phyloP scores from a whole-genome alignment of 2,888 invertebrate genomes.

The Liopterus haemorrhoidalis region DNA sequence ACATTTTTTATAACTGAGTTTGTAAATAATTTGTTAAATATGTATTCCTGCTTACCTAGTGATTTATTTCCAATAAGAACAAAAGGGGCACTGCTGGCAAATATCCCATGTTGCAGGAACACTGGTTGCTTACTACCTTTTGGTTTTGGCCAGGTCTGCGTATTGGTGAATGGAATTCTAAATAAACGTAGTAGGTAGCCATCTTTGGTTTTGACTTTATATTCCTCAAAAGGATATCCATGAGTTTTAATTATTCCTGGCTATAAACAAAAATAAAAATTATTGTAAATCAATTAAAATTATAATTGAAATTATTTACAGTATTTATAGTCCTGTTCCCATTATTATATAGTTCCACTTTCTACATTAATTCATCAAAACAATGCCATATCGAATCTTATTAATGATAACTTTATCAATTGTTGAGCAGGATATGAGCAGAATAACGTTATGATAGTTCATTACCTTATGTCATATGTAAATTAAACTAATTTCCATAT shows the following conservation, averaged over 20 bases:
- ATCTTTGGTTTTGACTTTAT: conserved; percentile 47
- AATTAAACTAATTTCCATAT: too few relatives aligned
- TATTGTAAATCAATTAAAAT: too few relatives aligned
- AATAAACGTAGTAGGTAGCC: conserved; percentile 47
- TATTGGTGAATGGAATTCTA: conserved; percentile 38
- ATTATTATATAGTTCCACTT: too few relatives aligned
- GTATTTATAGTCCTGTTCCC: too few relatives aligned
- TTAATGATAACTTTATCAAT: too few relatives aligned
- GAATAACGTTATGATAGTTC: too few relatives aligned
- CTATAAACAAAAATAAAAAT: conserved; percentile 37
- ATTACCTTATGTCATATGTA: too few relatives aligned
- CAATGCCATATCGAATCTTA: too few relatives aligned
- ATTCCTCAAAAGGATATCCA: conserved; percentile 46
- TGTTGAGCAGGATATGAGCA: too few relatives aligned
- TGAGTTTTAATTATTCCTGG: conserved; percentile 45
- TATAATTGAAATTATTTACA: too few relatives aligned
- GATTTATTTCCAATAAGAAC: conserved; percentile 40
- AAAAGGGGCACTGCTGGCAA: conserved; percentile 39
- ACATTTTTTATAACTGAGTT: not conserved
- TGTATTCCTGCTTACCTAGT: conserved; percentile 35
- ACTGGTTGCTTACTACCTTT: conserved; percentile 37
- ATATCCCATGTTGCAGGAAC: conserved; percentile 42
- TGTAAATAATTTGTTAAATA: conserved; percentile 5
- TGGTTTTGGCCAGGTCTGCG: conserved; percentile 27
- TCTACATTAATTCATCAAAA: too few relatives aligned